Evolutionary conservation across 2,888 invertebrate species (phyloP).

Genomic region (Ecliptopera silaceata): DNA sequence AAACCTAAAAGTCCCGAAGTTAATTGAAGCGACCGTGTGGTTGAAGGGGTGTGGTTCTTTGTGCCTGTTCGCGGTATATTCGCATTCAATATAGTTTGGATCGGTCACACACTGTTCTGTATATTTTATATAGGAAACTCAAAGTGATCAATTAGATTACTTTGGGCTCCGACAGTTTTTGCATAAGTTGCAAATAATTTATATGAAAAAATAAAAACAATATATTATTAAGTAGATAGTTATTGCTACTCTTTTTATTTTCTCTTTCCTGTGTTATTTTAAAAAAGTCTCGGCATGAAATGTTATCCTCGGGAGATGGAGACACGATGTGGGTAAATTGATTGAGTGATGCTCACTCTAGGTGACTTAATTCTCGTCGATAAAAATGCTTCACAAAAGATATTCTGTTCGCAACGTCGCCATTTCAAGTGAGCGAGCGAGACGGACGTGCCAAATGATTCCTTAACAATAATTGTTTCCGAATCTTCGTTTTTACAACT

Average conservation of each 20-base stretch:
- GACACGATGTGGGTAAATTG: slow-evolving; percentile 16
- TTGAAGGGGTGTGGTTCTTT: slow-evolving; percentile 2
- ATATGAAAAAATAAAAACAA: slow-evolving; percentile 3
- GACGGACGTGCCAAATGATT: slow-evolving; percentile 2
- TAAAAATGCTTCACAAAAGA: slow-evolving; percentile 13
- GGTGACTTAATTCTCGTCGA: slow-evolving; percentile 22
- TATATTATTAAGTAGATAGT: no score
- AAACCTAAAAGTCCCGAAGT: slow-evolving; percentile 19
- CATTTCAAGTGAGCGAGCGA: slow-evolving; percentile 4
- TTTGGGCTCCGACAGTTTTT: no score
- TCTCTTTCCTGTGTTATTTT: background rate
- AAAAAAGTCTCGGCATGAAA: background rate
- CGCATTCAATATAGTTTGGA: slow-evolving; percentile 15
- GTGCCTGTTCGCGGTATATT: slow-evolving; percentile 19
- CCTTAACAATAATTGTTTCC: slow-evolving; percentile 7
- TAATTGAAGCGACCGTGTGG: slow-evolving; percentile 6
- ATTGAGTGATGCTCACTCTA: slow-evolving; percentile 24
- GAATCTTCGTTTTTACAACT: background rate
- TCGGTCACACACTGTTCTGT: no score
- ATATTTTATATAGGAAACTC: no score
- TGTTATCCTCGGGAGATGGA: slow-evolving; percentile 13
- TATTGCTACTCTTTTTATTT: background rate
- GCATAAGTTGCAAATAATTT: slow-evolving; percentile 6
- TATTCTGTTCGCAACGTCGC: background rate
- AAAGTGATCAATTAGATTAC: no score